These are phyloP conservation scores for Formica aserva DNA, from an alignment of 2,888 invertebrate genomes.

Conservation along the genomic window DNA sequence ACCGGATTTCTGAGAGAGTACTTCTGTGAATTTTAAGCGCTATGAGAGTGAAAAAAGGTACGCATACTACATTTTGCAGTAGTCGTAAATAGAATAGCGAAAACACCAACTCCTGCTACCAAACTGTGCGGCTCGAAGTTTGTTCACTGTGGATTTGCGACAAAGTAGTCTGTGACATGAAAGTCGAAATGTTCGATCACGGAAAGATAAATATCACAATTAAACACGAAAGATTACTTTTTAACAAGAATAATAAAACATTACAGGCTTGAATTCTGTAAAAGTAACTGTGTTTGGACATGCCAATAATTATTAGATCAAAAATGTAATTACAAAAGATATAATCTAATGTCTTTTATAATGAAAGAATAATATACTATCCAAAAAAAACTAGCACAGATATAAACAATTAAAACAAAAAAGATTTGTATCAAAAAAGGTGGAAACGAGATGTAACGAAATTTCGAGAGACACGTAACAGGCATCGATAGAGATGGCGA, in stretches of 20 bases:
- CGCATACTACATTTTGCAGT: neutral
- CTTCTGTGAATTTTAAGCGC: constrained; percentile 47
- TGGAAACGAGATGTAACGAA: neutral
- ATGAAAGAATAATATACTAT: neutral
- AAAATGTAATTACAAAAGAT: neutral
- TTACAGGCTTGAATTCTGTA: neutral
- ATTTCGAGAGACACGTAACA: neutral
- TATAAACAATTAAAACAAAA: neutral
- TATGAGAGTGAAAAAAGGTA: neutral
- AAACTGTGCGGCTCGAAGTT: neutral
- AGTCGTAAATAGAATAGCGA: neutral
- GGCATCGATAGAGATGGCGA: constrained; percentile 2
- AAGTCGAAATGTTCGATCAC: constrained; percentile 7
- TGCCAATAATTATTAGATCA: neutral
- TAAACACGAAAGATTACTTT: neutral
- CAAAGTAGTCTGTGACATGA: neutral
- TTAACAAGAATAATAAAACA: neutral
- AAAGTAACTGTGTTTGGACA: neutral
- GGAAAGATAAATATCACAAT: constrained; percentile 2
- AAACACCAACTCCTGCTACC: neutral
- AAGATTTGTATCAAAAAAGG: neutral
- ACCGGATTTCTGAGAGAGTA: constrained; percentile 4
- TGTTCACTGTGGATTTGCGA: neutral
- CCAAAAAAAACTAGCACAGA: neutral
- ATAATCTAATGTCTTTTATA: neutral